Base-by-base conservation (phyloP, 1,140 invertebrate genomes). In the Drosophila equinoxialis region DNA sequence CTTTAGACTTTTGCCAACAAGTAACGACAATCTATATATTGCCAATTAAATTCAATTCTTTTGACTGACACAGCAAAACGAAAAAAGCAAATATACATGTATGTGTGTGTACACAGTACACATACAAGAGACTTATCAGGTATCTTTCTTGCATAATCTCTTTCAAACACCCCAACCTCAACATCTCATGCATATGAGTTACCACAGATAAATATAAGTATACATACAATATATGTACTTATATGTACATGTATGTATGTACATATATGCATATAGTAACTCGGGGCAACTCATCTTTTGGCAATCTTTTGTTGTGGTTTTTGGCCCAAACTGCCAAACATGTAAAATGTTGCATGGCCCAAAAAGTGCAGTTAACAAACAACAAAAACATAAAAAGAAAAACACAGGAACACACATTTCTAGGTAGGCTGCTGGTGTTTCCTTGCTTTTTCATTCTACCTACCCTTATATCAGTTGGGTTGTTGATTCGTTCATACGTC, bases 281-380 rank as follows among this genome's bases (percentile, higher is more conserved):
- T 17, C 20, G 8, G 17, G 11, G 20, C 7, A 10, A 51, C 45
- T 51, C 45, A 51, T 51, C 45, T 51, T 51, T 51, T 51, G 45
- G 45, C 45, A 51, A 51, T 51, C 45, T 51, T 51, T 51, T 51
- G 45, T 51, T 51, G 45, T 51, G 45, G 17, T 51, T 39, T 39
- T 39, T 13, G 37, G 37, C 11, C 10, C 37, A 39, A 39, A 39
- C 37, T 51, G 45, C 17, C 17, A 20, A 51, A 51, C 20, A 51
- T 23, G 30, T 30, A 0, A 30, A 30, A 30, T 30, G 6, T 14
- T 23, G 45, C 45, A 51, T 30, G 30, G 30, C 30, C 30, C 30
- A 30, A 30, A 30, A 17, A 48, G n/a, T 48, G 45, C 45, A 51
- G 45, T 51, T 51, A 51, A 51, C 45, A 51, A 23, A 51, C 8